These are phyloP conservation scores for Anoplopoma fimbria DNA, from an alignment of 2,113 vertebrate genomes.

Conservation along the genomic window DNA sequence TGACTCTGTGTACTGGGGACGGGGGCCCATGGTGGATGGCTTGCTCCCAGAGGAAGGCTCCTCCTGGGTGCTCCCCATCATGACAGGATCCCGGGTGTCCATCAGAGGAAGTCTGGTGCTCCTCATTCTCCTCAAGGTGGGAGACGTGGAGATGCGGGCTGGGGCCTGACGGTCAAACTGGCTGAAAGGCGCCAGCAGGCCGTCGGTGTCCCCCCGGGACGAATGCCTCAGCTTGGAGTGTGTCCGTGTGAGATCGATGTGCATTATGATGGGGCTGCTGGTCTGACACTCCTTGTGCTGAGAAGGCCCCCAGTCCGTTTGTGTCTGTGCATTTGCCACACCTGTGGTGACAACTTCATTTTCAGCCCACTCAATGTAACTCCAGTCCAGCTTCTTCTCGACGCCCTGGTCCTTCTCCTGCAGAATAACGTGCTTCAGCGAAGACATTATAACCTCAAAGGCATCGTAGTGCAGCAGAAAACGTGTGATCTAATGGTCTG, in stretches of 20 bases:
- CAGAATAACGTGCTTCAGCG: slow-evolving; percentile 75
- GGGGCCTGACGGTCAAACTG: slow-evolving; percentile 89
- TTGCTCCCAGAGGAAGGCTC: slow-evolving; percentile 51
- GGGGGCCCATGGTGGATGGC: slow-evolving; percentile 25
- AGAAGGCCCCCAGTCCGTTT: slow-evolving; percentile 64
- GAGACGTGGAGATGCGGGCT: slow-evolving; percentile 90
- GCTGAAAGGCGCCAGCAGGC: slow-evolving; percentile 69
- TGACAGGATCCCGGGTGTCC: slow-evolving; percentile 55
- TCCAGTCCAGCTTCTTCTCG: slow-evolving; percentile 80
- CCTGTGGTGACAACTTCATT: slow-evolving; percentile 64
- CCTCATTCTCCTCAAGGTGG: slow-evolving; percentile 88
- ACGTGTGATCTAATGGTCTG: slow-evolving; percentile 42
- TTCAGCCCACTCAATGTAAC: slow-evolving; percentile 79
- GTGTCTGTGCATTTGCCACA: slow-evolving; percentile 72
- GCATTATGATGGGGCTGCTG: slow-evolving; percentile 79
- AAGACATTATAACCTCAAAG: slow-evolving; percentile 79
- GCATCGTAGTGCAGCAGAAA: slow-evolving; percentile 71
- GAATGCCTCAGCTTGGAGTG: slow-evolving; percentile 74
- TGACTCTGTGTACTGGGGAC: slow-evolving; percentile 59
- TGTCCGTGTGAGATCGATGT: slow-evolving; percentile 77
- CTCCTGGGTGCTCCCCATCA: slow-evolving; percentile 67
- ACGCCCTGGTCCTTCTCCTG: slow-evolving; percentile 73
- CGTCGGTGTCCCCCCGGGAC: slow-evolving; percentile 60
- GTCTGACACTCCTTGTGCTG: slow-evolving; percentile 82
- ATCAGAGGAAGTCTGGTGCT: slow-evolving; percentile 72